Evolutionary conservation across 1,140 invertebrate species (phyloP), one percentile per base, ranked within the genome.

Genomic region (Ips nitidus): DNA sequence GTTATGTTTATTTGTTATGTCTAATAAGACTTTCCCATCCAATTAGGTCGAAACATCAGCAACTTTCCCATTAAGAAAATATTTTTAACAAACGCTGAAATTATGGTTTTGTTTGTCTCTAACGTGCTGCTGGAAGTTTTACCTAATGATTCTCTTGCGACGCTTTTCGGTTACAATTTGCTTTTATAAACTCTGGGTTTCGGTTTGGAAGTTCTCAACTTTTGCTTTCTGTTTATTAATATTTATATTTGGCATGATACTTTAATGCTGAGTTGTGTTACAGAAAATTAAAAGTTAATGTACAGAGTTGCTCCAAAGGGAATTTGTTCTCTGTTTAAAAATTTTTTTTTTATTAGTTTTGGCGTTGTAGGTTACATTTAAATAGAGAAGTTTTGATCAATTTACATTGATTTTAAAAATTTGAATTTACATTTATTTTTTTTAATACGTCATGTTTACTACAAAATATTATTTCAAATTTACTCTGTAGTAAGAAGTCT

Each of bases 1-100:
- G 22, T 22, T 22, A 22, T 22, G 22, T 22, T 22, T 22, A 22
- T 22, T 22, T 22, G 22, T 22, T 22, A 22, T 22, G 22, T 22
- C 22, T 22, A 22, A 22, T 22, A 22, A 22, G 22, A 22, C 22
- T 22, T 22, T 22, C 22, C 22, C 22, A 22, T 22, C 22, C 22
- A 37, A 37, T 7, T 56, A 7, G 22, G 37, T 36, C 2, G n/a
- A 4, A 55, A 56, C 53, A 36, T 36, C 2, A 56, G 36, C 2
- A 56, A 56, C 4, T 38, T 37, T 7, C 8, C 53, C 53, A 39
- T 56, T 56, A 56, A 3, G 53, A 56, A 36, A 39, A 56, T 7
- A 56, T 56, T 56, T 56, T 56, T 56, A 37, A 56, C n/a, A 36
- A 50, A 37, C 38, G 53, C 38, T 56, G 38, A 37, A 37, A 56